A percentile compares a stretch with the other conserved stretches of the same genome.
Evolutionary conservation across 2,113 vertebrate genomes (phyloP).

Genomic region (Trachemys scripta): DNA sequence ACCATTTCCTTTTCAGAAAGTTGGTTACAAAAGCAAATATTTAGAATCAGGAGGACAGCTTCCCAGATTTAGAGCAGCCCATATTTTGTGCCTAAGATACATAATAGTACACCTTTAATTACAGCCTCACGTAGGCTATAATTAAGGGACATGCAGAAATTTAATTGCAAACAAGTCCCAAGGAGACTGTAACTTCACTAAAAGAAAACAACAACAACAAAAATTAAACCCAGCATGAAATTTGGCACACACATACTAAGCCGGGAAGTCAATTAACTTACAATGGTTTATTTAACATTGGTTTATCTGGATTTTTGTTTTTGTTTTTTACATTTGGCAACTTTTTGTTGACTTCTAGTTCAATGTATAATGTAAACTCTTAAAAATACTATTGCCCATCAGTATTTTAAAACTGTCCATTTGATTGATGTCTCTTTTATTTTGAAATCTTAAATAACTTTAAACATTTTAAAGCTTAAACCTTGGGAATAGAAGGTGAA

Average conservation of each 20-base stretch:
- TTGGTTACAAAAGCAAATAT: background rate
- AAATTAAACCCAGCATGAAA: background rate
- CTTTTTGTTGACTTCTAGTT: background rate
- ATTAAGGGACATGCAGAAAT: background rate
- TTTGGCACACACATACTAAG: background rate
- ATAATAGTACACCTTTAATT: background rate
- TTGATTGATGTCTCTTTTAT: background rate
- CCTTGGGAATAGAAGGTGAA: background rate
- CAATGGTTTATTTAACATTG: background rate
- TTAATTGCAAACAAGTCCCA: background rate
- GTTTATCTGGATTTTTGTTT: background rate
- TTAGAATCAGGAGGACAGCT: background rate
- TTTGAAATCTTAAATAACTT: background rate
- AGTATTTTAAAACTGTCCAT: background rate
- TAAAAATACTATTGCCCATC: background rate
- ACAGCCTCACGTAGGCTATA: background rate
- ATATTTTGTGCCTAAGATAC: background rate
- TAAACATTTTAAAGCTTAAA: background rate
- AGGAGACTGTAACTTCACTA: background rate
- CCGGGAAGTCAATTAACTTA: background rate
- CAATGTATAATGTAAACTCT: background rate
- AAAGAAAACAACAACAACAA: background rate
- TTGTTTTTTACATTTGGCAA: background rate
- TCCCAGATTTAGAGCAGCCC: background rate
- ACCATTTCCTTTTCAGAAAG: background rate